Percentiles rank a stretch among this genome's conserved stretches.
These are phyloP conservation scores for Aplodontia rufa DNA, from an alignment of 2,113 vertebrate genomes.

Conservation along the genomic window DNA sequence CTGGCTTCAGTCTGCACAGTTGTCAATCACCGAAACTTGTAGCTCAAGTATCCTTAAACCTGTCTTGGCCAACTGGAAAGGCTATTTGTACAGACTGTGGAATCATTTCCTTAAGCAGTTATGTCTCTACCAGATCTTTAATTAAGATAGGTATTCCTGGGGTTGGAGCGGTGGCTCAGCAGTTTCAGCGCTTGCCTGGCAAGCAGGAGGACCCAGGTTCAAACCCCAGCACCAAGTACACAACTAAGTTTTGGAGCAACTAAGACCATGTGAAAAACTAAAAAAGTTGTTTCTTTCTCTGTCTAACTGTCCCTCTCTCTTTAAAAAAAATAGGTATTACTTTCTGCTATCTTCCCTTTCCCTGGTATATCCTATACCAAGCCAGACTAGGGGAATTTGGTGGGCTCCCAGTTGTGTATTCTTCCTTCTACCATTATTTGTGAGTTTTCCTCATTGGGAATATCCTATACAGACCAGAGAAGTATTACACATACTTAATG, in stretches of 20 bases:
- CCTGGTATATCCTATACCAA: not conserved
- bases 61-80: not conserved
- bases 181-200: too few relatives aligned
- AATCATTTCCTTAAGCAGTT: not conserved
- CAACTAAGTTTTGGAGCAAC: too few relatives aligned
- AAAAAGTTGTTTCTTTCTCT: too few relatives aligned
- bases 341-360: not conserved
- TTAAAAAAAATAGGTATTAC: not conserved
- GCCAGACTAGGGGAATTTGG: not conserved
- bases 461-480: not conserved
- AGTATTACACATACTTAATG: not conserved
- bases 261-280: too few relatives aligned
- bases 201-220: too few relatives aligned
- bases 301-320: too few relatives aligned
- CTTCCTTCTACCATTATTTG: not conserved
- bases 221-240: too few relatives aligned
- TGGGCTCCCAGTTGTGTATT: not conserved
- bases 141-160: not conserved
- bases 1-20: not conserved
- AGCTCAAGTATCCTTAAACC: not conserved
- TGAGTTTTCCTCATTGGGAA: not conserved
- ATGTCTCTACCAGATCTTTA: not conserved
- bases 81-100: not conserved
- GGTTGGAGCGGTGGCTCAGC: too few relatives aligned
- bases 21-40: not conserved